Base-by-base conservation (phyloP, 2,888 invertebrate genomes). In the Pristionchus maxplancki region DNA sequence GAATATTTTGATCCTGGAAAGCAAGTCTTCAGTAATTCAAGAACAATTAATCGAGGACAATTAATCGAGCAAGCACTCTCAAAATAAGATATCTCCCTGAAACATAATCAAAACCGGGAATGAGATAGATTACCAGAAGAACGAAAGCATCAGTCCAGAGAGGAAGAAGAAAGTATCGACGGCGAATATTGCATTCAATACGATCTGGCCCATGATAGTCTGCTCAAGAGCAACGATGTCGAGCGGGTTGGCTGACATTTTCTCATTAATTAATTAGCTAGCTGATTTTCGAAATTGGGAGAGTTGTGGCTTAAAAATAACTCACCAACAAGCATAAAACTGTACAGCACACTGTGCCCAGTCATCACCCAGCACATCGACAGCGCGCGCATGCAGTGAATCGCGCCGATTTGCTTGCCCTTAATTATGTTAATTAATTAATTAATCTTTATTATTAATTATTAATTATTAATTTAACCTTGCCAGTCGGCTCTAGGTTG, bases 101-200 rank as follows among this genome's bases (percentile, higher is more conserved):
- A 24, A 24, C 37, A 17, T 40, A 34, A 37, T 74, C 15, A 28
- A 74, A 64, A 64, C 17, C 6, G 4, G 2, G 6, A 71, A 13
- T 37, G 1, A 71, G 8, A 20, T 2, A 3, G 8, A 5, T n/a
- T 13, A 67, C 85, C 85, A 87, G 34, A 87, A 37, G 24, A 87
- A 87, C 9, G 78, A 64, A 20, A 90, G 86, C 28, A 91, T 85
- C 34, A 92, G 82, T 20, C 92, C 92, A 9, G 90, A 90, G 15
- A 91, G 87, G 71, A 92, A 90, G 85, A 92, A 90, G 89, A 91
- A 91, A 2, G 92, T 89, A 81, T 91, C 92, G 6, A 92, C 91
- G 24, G 90, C 88, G 62, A 91, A 89, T 53, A 88, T 89, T 9
- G 88, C 91, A 50, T 89, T 92, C 2, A 88, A 31, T 37, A 92